Evolutionary conservation across 2,888 invertebrate genomes (phyloP).

Genomic region (Theretra japonica): DNA sequence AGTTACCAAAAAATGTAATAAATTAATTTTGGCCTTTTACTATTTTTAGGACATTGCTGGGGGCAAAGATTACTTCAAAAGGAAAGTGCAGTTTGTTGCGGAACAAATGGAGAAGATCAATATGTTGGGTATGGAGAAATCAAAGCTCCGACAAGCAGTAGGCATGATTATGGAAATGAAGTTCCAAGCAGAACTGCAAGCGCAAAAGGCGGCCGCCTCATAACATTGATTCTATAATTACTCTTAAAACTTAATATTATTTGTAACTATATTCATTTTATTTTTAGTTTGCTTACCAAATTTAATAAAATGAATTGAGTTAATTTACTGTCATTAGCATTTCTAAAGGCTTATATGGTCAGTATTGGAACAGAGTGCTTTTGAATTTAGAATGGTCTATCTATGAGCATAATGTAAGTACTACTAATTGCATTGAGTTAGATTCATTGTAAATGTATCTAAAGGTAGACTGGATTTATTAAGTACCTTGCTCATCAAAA

Average conservation of each 20-base stretch:
- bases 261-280: conserved; percentile 4
- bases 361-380: no score
- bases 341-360: no score
- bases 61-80: conserved; percentile 96
- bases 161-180: conserved; percentile 91
- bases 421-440: no score
- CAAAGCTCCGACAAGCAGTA: conserved; percentile 91
- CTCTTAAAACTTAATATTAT: neutral
- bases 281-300: conserved; percentile 27
- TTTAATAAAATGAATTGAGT: conserved; percentile 25
- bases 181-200: conserved; percentile 81
- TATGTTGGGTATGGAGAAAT: conserved; percentile 91
- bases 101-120: conserved; percentile 98
- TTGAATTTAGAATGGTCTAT: no score
- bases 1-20: no score
- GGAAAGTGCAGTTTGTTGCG: conserved; percentile 95
- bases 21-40: neutral
- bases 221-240: conserved; percentile 51
- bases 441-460: no score
- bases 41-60: conserved; percentile 87
- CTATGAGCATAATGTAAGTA: no score
- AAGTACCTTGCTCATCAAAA: conserved; percentile 5
- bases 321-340: neutral
- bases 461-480: neutral
- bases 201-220: conserved; percentile 69